Evolutionary conservation across 2,113 vertebrate genomes (phyloP), one percentile per base, ranked within the genome.

Genomic region (Pterocles burchelli): DNA sequence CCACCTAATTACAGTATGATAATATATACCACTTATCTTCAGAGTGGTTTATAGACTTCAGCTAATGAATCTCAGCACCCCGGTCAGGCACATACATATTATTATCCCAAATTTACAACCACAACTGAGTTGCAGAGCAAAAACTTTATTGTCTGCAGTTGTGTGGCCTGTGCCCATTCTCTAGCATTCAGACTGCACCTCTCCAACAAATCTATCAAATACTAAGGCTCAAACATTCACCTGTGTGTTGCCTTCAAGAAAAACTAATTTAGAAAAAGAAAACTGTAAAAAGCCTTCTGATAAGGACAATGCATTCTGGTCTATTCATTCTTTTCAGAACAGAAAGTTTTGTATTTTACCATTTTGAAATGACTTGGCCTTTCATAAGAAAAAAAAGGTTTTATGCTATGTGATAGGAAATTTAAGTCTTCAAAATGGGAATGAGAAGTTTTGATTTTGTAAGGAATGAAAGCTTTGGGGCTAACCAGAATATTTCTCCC

Each of bases 1-100:
- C 87, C 52, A 96, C 82, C 79, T 95, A 94, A 97, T 97, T 97
- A 97, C 74, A 76, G 57, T 93, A 84, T 93, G 94, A 95, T 95
- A 95, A 96, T 90, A 93, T 65, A 61, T 96, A 79, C 57, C 89
- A 94, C 89, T 96, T 97, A 95, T 94, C 96, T 97, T 93, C 80
- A 46, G 91, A 95, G 89, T 92, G 82, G 75, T 95, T 97, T 93
- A 51, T 73, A 95, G 94, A 94, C 86, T 94, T 88, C 88, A 88
- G 93, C 57, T 95, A 93, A 95, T 97, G 94, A 96, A 93, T 96
- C 89, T 96, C 79, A 82, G 82, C 80, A 80, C 66, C 65, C 11
- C 31, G 79, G 72, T 90, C 70, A 85, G 77, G 58, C 74, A 83
- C 73, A 83, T 57, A 62, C 54, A 17, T 82, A 73, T n/a, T 94